These are phyloP conservation scores for Darevskia mixta DNA, from an alignment of 2,797 vertebrate species.

Conservation along the genomic window DNA sequence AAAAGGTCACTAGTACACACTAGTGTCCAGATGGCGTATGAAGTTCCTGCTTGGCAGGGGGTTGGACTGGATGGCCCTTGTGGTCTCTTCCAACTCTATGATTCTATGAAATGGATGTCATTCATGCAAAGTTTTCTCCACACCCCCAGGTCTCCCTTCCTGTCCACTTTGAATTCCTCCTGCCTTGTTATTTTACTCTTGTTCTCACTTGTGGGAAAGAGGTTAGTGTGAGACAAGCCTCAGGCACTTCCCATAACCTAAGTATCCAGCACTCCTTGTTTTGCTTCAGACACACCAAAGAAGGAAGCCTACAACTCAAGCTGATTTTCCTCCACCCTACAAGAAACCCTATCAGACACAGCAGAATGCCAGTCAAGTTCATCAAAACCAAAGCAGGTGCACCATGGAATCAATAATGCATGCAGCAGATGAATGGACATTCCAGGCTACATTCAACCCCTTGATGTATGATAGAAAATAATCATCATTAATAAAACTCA, in stretches of 20 bases:
- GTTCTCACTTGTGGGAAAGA: not conserved
- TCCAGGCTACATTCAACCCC: not conserved
- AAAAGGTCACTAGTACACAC: not conserved
- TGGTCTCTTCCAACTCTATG: too few relatives aligned
- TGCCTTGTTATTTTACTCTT: not conserved
- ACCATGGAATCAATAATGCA: too few relatives aligned
- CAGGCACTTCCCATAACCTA: not conserved
- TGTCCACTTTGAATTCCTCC: not conserved
- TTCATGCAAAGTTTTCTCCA: not conserved
- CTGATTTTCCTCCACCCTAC: not conserved
- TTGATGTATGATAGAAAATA: not conserved
- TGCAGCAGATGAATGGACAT: not conserved
- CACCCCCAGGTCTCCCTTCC: not conserved
- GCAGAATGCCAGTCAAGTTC: not conserved
- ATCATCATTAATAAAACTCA: not conserved
- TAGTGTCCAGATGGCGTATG: not conserved
- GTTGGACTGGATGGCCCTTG: too few relatives aligned
- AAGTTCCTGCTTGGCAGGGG: too few relatives aligned
- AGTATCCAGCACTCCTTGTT: not conserved
- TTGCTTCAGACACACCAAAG: not conserved
- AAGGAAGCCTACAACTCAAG: not conserved
- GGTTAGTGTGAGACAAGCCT: conserved; percentile 3
- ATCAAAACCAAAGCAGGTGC: not conserved
- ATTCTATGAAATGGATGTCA: not conserved
- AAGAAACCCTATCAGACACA: not conserved